Base-by-base conservation (phyloP, 2,888 invertebrate genomes). In the Crossocerus cetratus region DNA sequence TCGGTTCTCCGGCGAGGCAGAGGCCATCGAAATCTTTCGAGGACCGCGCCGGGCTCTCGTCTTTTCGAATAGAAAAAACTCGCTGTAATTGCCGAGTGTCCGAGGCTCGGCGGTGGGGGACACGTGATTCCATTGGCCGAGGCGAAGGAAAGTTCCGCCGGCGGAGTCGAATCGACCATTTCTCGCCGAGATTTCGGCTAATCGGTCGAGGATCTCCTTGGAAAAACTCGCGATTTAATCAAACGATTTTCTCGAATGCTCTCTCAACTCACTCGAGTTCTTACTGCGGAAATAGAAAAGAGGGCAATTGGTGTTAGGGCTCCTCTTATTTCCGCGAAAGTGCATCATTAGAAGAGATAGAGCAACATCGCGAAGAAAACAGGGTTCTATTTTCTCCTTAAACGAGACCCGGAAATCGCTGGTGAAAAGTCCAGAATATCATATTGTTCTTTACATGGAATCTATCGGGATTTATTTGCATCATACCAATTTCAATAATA, bases 111-210 rank as follows among this genome's bases (percentile, higher is more conserved):
- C 49, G n/a, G 49, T 16, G 5, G 16, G 5, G 49, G 49, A 49
- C 13, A 49, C 49, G 49, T 49, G 49, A 49, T 16, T 49, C 49
- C 49, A 49, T 49, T 32, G 32, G 32, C 32, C 32, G 32, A 32
- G 32, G 32, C 32, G 1, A 32, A 32, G 32, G 32, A 32, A 32
- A 32, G 32, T 49, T 49, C 49, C 16, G 49, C 11, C 16, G 3
- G 14, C 3, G 49, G n/a, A 16, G 14, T 49, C 49, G 49, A 49
- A 14, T 49, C n/a, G 49, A 16, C 14, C 11, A 49, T 49, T 49
- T 49, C 49, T 14, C 49, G 49, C 14, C n/a, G 49, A 49, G 49
- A 49, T 49, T 49, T 49, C 49, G 16, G 16, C 49, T 49, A 49
- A 49, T 49, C 16, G 49, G 49, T 16, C n/a, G 49, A 49, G 16